Percentiles rank a stretch among this genome's conserved stretches.
Conservation (phyloP, 1,140 invertebrate species). For the Zaprionus africanus region DNA sequence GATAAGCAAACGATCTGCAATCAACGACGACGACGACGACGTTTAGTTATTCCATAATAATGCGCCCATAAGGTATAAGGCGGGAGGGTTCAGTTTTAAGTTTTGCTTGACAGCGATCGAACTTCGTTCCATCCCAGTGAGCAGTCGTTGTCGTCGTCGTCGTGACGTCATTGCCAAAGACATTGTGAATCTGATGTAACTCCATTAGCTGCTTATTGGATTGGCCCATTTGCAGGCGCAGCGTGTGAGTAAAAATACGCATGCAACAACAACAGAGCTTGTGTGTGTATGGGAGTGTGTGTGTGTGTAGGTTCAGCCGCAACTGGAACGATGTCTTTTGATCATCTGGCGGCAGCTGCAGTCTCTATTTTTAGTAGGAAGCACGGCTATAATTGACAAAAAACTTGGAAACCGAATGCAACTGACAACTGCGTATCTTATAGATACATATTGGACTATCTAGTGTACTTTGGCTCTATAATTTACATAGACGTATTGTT, state of each 20-base stretch:
- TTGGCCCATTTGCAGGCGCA: constrained; percentile 35
- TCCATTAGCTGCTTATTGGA: constrained; percentile 25
- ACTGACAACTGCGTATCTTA: constrained; percentile 1
- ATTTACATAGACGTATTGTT: not conserved
- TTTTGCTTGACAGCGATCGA: not conserved
- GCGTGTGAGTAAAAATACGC: constrained; percentile 49
- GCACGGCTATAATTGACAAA: constrained; percentile 34
- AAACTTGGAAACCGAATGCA: constrained; percentile 21
- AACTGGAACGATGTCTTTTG: constrained; percentile 54
- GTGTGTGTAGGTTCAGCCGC: constrained; percentile 41
- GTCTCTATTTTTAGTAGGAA: constrained; percentile 70
- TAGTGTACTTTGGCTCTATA: not conserved
- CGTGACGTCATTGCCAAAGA: constrained; percentile 10
- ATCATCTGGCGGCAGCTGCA: constrained; percentile 49
- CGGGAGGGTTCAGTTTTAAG: constrained; percentile 7
- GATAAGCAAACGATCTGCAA: constrained; percentile 45
- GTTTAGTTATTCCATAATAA: constrained; percentile 28
- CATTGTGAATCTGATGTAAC: constrained; percentile 61
- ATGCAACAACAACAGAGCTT: constrained; percentile 24
- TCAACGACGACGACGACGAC: constrained; percentile 13
- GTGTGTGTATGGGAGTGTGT: constrained; percentile 9
- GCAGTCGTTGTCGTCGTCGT: constrained; percentile 47
- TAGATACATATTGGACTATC: not conserved
- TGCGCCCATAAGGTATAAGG: constrained; percentile 14
- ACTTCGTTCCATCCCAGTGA: constrained; percentile 18